Percentiles rank a stretch among this genome's conserved stretches.
Evolutionary conservation across 2,888 invertebrate species (phyloP).

Genomic region (Alviniconcha strummeri): DNA sequence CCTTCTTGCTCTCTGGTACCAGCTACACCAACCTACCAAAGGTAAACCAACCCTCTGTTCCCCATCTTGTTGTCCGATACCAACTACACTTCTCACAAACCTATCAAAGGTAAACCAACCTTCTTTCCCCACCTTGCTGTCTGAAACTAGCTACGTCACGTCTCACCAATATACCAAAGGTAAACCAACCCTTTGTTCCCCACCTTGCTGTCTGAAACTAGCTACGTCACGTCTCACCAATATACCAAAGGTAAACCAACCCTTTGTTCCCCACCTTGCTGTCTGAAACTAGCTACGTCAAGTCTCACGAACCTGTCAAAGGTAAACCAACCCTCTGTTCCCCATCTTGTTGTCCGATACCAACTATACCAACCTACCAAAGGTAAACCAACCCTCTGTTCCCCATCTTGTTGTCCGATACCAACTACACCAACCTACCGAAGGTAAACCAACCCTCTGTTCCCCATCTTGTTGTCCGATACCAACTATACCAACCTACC

Average conservation of each 20-base stretch:
- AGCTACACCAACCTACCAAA: too few species aligned
- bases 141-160: background rate
- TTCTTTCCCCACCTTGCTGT: background rate
- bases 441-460: background rate
- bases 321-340: too few species aligned
- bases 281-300: too few species aligned
- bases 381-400: background rate
- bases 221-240: too few species aligned
- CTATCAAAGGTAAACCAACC: background rate
- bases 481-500: too few species aligned
- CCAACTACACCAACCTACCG: background rate
- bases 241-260: too few species aligned
- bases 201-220: background rate
- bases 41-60: too few species aligned
- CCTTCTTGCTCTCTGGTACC: conserved; percentile 35
- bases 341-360: background rate
- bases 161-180: background rate
- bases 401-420: too few species aligned
- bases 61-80: conserved; percentile 31
- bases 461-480: too few species aligned
- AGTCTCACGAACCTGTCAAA: too few species aligned
- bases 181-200: background rate
- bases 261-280: too few species aligned
- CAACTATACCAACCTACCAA: background rate
- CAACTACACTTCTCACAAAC: conserved; percentile 28